Evolutionary conservation across 2,888 invertebrate genomes (phyloP).

Genomic region (Platycheirus rosarum): DNA sequence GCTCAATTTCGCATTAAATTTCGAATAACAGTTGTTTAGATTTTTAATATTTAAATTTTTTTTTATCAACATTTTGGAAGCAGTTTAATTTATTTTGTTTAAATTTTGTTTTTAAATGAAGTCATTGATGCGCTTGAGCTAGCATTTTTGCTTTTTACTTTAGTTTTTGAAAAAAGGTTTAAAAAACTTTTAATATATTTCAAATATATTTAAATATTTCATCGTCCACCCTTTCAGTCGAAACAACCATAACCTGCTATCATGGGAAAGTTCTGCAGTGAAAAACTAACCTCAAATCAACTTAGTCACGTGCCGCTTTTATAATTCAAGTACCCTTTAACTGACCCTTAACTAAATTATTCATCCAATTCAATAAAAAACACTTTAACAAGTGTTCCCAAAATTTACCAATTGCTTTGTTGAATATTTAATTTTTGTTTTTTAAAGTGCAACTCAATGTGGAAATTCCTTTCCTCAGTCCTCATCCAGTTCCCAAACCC

Average conservation of each 20-base stretch:
- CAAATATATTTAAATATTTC: no score
- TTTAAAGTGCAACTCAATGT: slow-evolving; percentile 10
- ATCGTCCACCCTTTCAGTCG: no score
- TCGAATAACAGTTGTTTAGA: no score
- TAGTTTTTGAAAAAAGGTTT: no score
- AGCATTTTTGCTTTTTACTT: no score
- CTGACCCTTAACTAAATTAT: slow-evolving; percentile 46
- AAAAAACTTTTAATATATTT: no score
- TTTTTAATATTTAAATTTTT: no score
- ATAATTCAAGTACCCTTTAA: slow-evolving; percentile 23
- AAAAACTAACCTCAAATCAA: slow-evolving; percentile 21
- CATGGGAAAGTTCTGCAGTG: slow-evolving; percentile 24
- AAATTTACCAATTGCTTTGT: slow-evolving; percentile 51
- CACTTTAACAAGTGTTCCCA: slow-evolving; percentile 65
- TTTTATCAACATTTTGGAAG: no score
- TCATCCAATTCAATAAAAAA: slow-evolving; percentile 26
- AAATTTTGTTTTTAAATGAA: no score
- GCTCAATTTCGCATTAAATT: no score
- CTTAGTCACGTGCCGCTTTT: slow-evolving; percentile 43
- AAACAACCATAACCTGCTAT: background rate
- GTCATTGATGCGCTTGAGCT: no score
- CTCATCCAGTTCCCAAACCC: slow-evolving; percentile 36
- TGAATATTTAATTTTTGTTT: slow-evolving; percentile 56
- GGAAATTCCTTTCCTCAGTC: background rate
- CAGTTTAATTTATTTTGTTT: no score